phyloP scores from a whole-genome alignment of 2,113 vertebrate genomes.

The Lipophrys pholis region DNA sequence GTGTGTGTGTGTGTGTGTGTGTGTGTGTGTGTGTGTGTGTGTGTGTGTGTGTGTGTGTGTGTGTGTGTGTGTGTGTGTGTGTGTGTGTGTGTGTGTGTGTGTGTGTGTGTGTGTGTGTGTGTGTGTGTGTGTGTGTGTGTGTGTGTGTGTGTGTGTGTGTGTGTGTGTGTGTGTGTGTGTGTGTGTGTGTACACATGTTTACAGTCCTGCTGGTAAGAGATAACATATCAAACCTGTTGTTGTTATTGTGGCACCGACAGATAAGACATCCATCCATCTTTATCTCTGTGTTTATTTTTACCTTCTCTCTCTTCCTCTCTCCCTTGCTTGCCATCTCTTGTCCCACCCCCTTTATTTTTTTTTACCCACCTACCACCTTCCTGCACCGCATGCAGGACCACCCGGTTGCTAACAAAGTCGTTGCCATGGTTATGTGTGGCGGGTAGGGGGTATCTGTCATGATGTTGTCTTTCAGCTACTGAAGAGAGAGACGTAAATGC shows the following conservation, averaged over 20 bases:
- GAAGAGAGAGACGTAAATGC: neutral
- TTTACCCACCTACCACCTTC: neutral
- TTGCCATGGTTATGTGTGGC: constrained; percentile 65
- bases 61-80: constrained; percentile 20
- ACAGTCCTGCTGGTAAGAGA: constrained; percentile 47
- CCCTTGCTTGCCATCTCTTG: neutral
- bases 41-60: constrained; percentile 20
- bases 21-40: constrained; percentile 16
- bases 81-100: constrained; percentile 20
- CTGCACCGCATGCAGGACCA: constrained; percentile 33
- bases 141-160: no score
- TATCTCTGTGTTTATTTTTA: constrained; percentile 46
- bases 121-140: neutral
- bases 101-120: constrained; percentile 10
- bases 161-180: constrained; percentile 16
- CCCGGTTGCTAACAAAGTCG: constrained; percentile 61
- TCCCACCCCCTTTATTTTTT: constrained; percentile 4
- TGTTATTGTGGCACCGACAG: constrained; percentile 45
- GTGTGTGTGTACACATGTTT: constrained; percentile 2
- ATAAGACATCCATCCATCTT: constrained; percentile 51
- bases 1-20: constrained; percentile 17
- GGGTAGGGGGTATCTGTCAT: constrained; percentile 34
- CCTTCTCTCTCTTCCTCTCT: neutral
- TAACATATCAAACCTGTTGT: constrained; percentile 54
- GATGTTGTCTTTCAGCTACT: constrained; percentile 40